Conservation (phyloP, 1,140 invertebrate species). For the Micrasema minimum region DNA sequence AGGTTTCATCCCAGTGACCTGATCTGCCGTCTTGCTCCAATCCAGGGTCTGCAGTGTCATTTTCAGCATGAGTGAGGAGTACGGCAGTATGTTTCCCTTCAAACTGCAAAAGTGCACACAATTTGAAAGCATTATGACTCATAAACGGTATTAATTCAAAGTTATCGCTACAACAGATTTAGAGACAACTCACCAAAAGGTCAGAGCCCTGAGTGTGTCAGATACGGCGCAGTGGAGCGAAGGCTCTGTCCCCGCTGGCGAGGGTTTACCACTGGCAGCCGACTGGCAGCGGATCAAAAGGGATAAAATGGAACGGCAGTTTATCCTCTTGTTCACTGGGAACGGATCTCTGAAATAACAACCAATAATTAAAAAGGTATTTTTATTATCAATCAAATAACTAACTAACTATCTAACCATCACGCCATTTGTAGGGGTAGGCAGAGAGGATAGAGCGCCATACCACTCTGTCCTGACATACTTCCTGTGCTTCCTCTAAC, state of each 20-base stretch:
- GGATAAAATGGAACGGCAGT: slow-evolving; percentile 33
- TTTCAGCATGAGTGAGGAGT: slow-evolving; percentile 38
- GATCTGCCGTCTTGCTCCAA: slow-evolving; percentile 34
- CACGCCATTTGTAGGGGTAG: too few species aligned
- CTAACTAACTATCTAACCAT: too few species aligned
- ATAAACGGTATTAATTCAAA: too few species aligned
- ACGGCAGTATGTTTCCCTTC: slow-evolving; percentile 38
- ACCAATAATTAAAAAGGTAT: background rate
- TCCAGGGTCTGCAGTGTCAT: slow-evolving; percentile 45
- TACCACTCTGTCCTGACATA: too few species aligned
- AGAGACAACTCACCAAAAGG: slow-evolving; percentile 44
- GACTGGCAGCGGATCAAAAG: slow-evolving; percentile 38
- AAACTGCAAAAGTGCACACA: slow-evolving; percentile 14
- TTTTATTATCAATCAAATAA: background rate
- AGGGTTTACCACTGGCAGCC: slow-evolving; percentile 4
- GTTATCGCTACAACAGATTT: too few species aligned
- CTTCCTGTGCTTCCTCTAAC: too few species aligned
- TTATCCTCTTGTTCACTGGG: slow-evolving; percentile 42
- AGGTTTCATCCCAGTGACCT: slow-evolving; percentile 35
- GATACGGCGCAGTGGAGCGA: slow-evolving; percentile 29
- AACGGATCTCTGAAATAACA: slow-evolving; percentile 43
- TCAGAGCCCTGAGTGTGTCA: slow-evolving; percentile 41
- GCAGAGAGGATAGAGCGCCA: too few species aligned
- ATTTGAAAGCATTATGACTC: too few species aligned
- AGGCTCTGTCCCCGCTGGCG: slow-evolving; percentile 13